A percentile compares a stretch with the other conserved stretches of the same genome.
These are phyloP conservation scores for Eulemur rubriventer DNA, from an alignment of 2,797 vertebrate species.

Conservation along the genomic window DNA sequence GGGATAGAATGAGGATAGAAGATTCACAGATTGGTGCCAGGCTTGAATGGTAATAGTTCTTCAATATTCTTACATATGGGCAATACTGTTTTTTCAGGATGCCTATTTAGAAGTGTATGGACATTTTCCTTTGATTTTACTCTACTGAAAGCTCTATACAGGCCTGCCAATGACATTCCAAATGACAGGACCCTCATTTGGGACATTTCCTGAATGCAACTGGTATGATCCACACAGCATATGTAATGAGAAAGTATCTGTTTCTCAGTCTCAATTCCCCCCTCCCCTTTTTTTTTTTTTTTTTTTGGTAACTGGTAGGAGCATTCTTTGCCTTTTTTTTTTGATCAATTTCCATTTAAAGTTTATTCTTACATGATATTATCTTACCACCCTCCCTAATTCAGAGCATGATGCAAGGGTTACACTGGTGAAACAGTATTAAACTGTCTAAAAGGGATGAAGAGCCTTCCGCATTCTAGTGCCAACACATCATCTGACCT, in stretches of 20 bases:
- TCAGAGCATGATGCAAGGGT: background rate
- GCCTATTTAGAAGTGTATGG: background rate
- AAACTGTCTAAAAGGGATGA: background rate
- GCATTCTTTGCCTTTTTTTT: background rate
- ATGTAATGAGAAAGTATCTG: background rate
- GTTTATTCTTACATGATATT: background rate
- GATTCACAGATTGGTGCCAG: background rate
- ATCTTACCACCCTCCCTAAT: background rate
- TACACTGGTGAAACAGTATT: background rate
- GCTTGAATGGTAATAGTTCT: background rate
- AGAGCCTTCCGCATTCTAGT: background rate
- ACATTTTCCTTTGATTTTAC: background rate
- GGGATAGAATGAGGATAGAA: background rate
- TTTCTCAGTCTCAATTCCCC: background rate
- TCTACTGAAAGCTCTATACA: background rate
- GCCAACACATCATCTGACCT: background rate
- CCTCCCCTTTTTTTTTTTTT: background rate
- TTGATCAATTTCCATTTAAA: background rate
- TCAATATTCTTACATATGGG: background rate
- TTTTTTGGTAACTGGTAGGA: background rate
- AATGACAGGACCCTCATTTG: background rate
- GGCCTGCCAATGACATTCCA: background rate
- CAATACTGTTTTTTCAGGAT: background rate
- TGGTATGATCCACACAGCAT: background rate
- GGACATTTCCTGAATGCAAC: background rate